Base-by-base conservation (phyloP, 2,797 vertebrate species). In the Danio aesculapii region DNA sequence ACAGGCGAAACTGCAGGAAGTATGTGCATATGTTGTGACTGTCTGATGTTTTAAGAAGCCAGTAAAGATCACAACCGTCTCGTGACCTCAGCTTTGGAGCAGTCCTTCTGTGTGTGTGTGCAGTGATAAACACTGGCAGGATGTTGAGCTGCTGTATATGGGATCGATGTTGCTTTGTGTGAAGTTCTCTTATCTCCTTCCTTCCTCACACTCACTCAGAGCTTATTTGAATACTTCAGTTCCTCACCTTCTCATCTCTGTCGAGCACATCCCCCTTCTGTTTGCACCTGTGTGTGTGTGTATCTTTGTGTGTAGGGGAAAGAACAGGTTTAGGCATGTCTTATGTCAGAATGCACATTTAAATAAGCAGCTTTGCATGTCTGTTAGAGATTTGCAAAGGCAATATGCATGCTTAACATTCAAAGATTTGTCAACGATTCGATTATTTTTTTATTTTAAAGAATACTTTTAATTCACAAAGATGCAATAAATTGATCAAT, bases 291-390 rank as follows among this genome's bases (percentile, higher is more conserved):
- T 79, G 41, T 77, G 21, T 72, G 73, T 66, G 50, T 72, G 44
- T 11, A 62, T 61, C 14, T 47, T 52, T 58, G 30, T 50, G 53
- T 73, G 12, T 11, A 68, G 61, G 64, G 50, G 49, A 69, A 8
- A 41, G 63, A 75, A 43, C 84, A 77, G 76, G 84, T 84, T 85
- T 71, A 61, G 64, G 72, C 82, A 66, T 81, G 82, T 17, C 59
- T 49, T 52, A 21, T 68, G 13, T 59, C 72, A 19, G 47, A 57
- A 59, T 16, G 62, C 53, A n/a, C 16, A 62, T 70, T 71, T 57
- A 14, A 58, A 84, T 66, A 57, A 17, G 16, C 16, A n/a, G 49
- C 16, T 77, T 58, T 79, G 77, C 49, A 79, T 72, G 41, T 72
- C 58, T 64, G 77, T 79, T 79, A 72, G 41, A 72, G 17, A 55